Conservation (phyloP, 1,140 invertebrate genomes). For the Thalassaphorura encarpata region DNA sequence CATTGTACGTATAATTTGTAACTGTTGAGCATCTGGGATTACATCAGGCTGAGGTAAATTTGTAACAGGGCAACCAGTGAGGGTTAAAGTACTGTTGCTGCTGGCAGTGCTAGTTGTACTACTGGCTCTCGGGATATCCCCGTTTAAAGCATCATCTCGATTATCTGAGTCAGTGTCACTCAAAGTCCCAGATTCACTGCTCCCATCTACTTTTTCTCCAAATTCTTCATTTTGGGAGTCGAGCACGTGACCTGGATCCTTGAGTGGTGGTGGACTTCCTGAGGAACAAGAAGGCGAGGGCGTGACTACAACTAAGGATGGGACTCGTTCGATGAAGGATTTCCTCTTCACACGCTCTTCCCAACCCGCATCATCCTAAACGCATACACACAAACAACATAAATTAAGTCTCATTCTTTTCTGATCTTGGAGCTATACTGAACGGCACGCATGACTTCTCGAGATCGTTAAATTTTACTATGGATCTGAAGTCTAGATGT, state of each 20-base stretch:
- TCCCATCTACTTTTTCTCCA: neutral
- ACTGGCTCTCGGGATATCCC: neutral
- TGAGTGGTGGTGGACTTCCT: conserved; percentile 27
- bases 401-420: too few species aligned
- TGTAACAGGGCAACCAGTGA: conserved; percentile 15
- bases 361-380: conserved; percentile 26
- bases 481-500: too few species aligned
- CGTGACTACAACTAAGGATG: conserved; percentile 31
- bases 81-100: conserved; percentile 6
- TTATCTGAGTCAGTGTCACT: conserved; percentile 28
- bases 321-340: conserved; percentile 30
- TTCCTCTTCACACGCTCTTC: conserved; percentile 31
- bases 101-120: conserved; percentile 14
- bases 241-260: conserved; percentile 12
- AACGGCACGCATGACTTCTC: too few species aligned
- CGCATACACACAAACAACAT: neutral
- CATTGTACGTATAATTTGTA: conserved; percentile 27
- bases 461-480: too few species aligned
- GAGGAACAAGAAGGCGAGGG: conserved; percentile 28
- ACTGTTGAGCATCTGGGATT: conserved; percentile 26
- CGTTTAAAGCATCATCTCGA: neutral
- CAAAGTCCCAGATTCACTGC: conserved; percentile 21
- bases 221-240: neutral
- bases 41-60: conserved; percentile 31
- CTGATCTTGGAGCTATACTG: too few species aligned